A percentile compares a stretch with the other conserved stretches of the same genome.
Evolutionary conservation across 1,140 invertebrate species (phyloP).

Genomic region (Drosophila santomea): DNA sequence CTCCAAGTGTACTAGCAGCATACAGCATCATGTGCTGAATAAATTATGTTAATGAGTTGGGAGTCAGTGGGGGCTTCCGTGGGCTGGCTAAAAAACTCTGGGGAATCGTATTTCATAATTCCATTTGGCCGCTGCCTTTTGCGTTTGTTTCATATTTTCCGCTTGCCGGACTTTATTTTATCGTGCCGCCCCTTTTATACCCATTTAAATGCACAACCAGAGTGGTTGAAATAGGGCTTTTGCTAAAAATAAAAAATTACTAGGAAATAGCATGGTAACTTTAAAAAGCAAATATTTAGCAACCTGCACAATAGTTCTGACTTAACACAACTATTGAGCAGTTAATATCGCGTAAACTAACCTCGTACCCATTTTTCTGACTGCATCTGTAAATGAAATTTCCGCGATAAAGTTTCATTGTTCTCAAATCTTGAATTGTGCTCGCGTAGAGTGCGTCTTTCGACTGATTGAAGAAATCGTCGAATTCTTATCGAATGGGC

Average conservation of each 20-base stretch:
- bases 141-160: conserved; percentile 2
- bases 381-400: conserved; percentile 14
- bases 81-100: conserved; percentile 3
- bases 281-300: background rate
- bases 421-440: conserved; percentile 37
- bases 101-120: conserved; percentile 29
- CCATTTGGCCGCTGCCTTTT: background rate
- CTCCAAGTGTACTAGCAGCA: conserved; percentile 5
- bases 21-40: conserved; percentile 4
- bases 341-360: background rate
- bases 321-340: too few relatives aligned
- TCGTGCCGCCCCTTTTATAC: background rate
- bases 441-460: conserved; percentile 19
- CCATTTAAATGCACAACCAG: background rate
- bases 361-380: background rate
- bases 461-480: conserved; percentile 53
- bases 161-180: background rate
- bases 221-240: background rate
- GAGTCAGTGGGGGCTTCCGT: background rate
- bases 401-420: conserved; percentile 58
- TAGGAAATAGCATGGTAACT: background rate
- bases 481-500: conserved; percentile 27
- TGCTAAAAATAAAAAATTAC: background rate
- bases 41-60: conserved; percentile 12
- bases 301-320: too few relatives aligned